A percentile compares a stretch with the other conserved stretches of the same genome.
Evolutionary conservation across 2,113 vertebrate species (phyloP).

Genomic region (Solenodon paradoxus): DNA sequence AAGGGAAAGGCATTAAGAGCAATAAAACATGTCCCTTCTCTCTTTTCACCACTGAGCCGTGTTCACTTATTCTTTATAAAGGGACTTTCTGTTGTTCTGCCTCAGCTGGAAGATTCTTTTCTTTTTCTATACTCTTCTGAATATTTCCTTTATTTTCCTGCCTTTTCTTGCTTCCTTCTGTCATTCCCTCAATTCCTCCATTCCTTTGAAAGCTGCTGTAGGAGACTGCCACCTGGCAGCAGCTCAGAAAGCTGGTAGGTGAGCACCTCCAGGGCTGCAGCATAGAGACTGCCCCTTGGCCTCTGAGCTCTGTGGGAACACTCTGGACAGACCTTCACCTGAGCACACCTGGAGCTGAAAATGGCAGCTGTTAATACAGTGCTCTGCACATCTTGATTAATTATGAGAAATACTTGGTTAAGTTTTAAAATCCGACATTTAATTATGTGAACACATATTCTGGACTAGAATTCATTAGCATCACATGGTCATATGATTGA

Average conservation of each 20-base stretch:
- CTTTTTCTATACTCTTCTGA: neutral
- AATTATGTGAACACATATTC: neutral
- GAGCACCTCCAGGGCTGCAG: neutral
- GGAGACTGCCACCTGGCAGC: neutral
- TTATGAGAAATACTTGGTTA: neutral
- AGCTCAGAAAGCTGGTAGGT: neutral
- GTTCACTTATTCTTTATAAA: neutral
- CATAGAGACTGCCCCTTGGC: fast-evolving
- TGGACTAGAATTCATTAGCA: neutral
- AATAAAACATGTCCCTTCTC: neutral
- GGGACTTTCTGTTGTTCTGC: neutral
- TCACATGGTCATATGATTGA: neutral
- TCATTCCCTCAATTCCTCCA: neutral
- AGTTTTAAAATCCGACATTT: neutral
- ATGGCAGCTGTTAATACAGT: neutral
- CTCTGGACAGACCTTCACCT: no score
- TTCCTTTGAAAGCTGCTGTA: neutral
- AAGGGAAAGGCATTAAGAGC: neutral
- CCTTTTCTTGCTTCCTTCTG: neutral
- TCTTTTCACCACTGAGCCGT: neutral
- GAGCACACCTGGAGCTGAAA: neutral
- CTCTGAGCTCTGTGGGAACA: neutral
- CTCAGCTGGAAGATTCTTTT: neutral
- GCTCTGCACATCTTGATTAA: neutral
- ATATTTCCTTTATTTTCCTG: neutral